Percentiles rank a stretch among this genome's conserved stretches.
These are phyloP conservation scores for Tribolium madens DNA, from an alignment of 1,140 invertebrate species.

Conservation along the genomic window DNA sequence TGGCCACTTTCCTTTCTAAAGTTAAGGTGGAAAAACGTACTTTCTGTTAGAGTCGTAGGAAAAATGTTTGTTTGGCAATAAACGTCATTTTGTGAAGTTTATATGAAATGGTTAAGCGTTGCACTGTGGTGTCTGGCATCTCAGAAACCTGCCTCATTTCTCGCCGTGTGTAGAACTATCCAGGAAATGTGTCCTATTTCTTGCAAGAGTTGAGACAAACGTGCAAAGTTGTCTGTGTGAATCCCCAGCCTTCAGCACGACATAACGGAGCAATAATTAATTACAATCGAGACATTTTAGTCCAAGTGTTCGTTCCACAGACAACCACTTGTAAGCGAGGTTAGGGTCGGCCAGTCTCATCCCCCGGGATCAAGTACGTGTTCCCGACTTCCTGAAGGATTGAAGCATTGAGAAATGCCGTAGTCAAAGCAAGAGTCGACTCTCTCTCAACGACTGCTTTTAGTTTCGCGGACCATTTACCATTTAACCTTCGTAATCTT, in stretches of 20 bases:
- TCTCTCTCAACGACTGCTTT: constrained; percentile 21
- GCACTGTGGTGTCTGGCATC: too few relatives aligned
- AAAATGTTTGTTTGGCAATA: too few relatives aligned
- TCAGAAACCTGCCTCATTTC: too few relatives aligned
- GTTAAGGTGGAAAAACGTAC: too few relatives aligned
- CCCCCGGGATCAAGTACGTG: constrained; percentile 34
- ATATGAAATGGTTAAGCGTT: too few relatives aligned
- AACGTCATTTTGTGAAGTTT: too few relatives aligned
- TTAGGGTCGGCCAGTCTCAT: neutral
- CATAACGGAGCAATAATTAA: constrained; percentile 27
- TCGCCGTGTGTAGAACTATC: too few relatives aligned
- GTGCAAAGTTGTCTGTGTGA: neutral
- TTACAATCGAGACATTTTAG: constrained; percentile 16
- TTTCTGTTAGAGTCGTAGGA: too few relatives aligned
- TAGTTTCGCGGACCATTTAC: constrained; percentile 30
- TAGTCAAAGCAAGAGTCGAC: neutral
- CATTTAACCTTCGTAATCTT: constrained; percentile 19
- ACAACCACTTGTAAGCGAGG: constrained; percentile 29
- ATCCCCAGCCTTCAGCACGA: neutral
- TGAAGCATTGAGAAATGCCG: neutral
- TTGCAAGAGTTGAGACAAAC: too few relatives aligned
- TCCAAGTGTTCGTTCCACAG: neutral
- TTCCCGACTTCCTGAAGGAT: constrained; percentile 33
- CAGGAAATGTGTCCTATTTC: too few relatives aligned
- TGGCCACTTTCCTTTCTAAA: too few relatives aligned